Base-by-base conservation (phyloP, 2,797 vertebrate species). In the Poecile montanus region DNA sequence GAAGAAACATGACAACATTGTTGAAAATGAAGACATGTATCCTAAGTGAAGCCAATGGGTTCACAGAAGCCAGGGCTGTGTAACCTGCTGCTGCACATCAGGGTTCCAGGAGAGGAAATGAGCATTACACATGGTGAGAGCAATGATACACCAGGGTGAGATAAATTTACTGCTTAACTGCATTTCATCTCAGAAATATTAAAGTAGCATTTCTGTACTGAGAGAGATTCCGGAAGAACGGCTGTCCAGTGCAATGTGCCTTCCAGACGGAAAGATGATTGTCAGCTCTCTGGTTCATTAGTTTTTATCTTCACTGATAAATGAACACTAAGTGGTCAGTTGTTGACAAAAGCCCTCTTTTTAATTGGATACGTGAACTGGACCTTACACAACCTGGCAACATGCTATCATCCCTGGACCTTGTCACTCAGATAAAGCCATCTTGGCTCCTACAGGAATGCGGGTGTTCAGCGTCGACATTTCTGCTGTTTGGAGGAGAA, bases 1-100 rank as follows among this genome's bases (percentile, higher is more conserved):
- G 91, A 97, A 96, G 94, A 71, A 96, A 97, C 94, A 96, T 95
- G 90, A 97, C 95, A 95, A 94, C 96, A 89, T 48, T 89, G 83
- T 94, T 95, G 92, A 89, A 95, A 97, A 92, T 89, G 51, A 96
- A 94, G 85, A 95, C 58, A 44, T 84, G 68, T 94, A 92, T 96
- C 77, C 90, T 83, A 34, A 82, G 25, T 32, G 68, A 96, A 93
- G 82, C 80, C 87, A 93, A 90, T 50, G 48, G n/a, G 50, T 91
- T 95, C 66, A 74, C 54, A 76, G 83, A 94, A 85, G 85, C 91
- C 81, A 85, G 83, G 66, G 78, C 82, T 96, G 85, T 87, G 71
- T 91, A 96, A 95, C 89, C 92, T 97, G 93, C 88, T 97, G 88
- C 89, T 89, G 61, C 76, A 79, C 83, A 96, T 93, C 96, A 89